Percentiles rank a stretch among this genome's conserved stretches.
Conservation (phyloP, 2,797 vertebrate species). For the Eulemur albifrons region DNA sequence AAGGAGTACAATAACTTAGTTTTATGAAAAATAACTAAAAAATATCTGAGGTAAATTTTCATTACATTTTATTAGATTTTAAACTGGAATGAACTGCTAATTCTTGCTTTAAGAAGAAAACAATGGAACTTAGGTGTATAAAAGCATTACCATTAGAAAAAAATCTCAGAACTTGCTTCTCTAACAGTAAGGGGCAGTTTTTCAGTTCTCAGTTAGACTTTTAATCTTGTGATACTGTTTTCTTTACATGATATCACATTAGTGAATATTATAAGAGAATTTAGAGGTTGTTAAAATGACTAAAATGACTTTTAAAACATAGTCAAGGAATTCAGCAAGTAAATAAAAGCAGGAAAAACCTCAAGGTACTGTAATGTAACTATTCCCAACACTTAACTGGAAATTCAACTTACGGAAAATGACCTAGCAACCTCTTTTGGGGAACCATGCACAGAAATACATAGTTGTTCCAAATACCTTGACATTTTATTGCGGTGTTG, state of each 20-base stretch:
- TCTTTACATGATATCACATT: neutral
- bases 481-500: neutral
- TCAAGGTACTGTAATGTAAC: neutral
- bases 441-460: constrained; percentile 41
- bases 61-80: constrained; percentile 37
- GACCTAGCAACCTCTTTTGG: neutral
- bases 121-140: constrained; percentile 3
- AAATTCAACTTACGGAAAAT: constrained; percentile 42
- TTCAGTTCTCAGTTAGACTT: constrained; percentile 18
- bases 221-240: constrained; percentile 23
- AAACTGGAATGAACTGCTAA: constrained; percentile 7
- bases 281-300: neutral
- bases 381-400: constrained; percentile 16
- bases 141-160: constrained; percentile 19
- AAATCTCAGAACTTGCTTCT: constrained; percentile 38
- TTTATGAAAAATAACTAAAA: neutral
- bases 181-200: neutral
- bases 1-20: neutral
- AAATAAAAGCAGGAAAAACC: neutral
- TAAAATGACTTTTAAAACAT: constrained; percentile 12
- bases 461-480: constrained; percentile 25
- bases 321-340: neutral
- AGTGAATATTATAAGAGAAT: constrained; percentile 22
- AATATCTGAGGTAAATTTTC: constrained; percentile 41
- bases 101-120: constrained; percentile 37